Evolutionary conservation across 2,888 invertebrate species (phyloP), one percentile per base, ranked within the genome.

Genomic region (Glyphotaelius pellucidus): DNA sequence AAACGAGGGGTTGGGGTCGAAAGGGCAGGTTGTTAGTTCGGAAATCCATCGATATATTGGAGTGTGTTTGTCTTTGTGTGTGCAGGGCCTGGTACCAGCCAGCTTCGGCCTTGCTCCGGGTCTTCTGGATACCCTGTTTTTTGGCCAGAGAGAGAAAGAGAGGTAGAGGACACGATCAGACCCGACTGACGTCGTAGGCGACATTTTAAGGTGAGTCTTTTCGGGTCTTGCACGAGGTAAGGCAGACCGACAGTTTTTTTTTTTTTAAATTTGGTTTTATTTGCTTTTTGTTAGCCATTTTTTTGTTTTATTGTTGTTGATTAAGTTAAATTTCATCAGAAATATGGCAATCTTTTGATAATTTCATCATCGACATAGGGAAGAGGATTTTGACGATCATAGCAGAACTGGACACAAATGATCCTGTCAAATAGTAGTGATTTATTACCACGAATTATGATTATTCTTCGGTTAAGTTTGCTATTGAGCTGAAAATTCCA

Each of bases 11-110:
- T 87, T 90, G 90, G 90, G 90, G 90, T 79, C 52, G 83, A 52
- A 52, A 19, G 87, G 87, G 88, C 88, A 89, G 91, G 92, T 90
- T 90, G 87, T 90, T 89, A 89, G 92, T 88, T 83, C 80, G 84
- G 89, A 91, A 47, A 52, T 91, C 91, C 91, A 91, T 89, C 93
- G 91, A 93, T 94, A 93, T 92, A 91, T 91, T 93, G 93, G 96
- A 96, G 96, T 96, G 96, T 96, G 96, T 95, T 95, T 95, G 96
- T 95, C 95, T 95, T 96, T 96, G 96, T 96, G 95, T 96, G 96
- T 96, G 96, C 96, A 96, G 96, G 96, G 95, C 95, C 95, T 94
- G 94, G 94, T 83, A 94, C 89, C 94, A 91, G 89, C 67, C 92
- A 90, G 92, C 80, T 90, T 81, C 81, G 85, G 79, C 80, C 83